Evolutionary conservation across 2,888 invertebrate genomes (phyloP), one percentile per base, ranked within the genome.

Genomic region (Mellilla xanthometata): DNA sequence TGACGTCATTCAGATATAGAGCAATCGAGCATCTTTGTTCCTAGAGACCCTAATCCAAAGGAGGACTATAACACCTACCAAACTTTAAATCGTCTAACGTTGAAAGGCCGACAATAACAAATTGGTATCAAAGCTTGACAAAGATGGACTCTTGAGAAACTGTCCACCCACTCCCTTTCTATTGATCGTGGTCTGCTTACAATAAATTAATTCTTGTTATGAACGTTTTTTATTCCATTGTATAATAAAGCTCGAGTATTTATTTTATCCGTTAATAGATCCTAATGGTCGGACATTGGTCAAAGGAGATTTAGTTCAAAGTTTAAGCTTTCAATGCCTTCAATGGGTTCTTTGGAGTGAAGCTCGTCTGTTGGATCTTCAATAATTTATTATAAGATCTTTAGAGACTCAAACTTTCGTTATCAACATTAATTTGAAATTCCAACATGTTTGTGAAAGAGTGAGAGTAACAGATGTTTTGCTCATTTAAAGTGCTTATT

Each of bases 171-270:
- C 88, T 84, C 81, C 75, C 66, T 62, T 68, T 70, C 85, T 81
- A 85, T 87, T 87, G 83, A 89, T 84, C 79, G 82, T 72, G 77
- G 82, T 72, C 74, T 68, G 70, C 74, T 79, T 61, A 83, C 81
- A 81, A 86, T 85, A 85, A 87, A 88, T 87, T 86, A 87, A 88
- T 83, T 84, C 87, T 75, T 81, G 85, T 87, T 88, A 87, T 87
- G 78, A 88, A 74, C 82, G 76, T 81, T 86, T 84, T 84, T 87
- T 84, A 83, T 78, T 57, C 76, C 60, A 84, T 86, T 89, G 85
- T 87, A 63, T 74, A 76, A 65, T 60, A n/a, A n/a, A n/a, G 67
- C 60, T 56, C 57, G 68, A 67, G 72, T 82, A 81, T 84, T 85
- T 85, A 85, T 83, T 82, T 85, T 78, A 77, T 74, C 74, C 62